Evolutionary conservation across 2,113 vertebrate species (phyloP), one percentile per base, ranked within the genome.

Genomic region (Phalacrocorax brasilianus): DNA sequence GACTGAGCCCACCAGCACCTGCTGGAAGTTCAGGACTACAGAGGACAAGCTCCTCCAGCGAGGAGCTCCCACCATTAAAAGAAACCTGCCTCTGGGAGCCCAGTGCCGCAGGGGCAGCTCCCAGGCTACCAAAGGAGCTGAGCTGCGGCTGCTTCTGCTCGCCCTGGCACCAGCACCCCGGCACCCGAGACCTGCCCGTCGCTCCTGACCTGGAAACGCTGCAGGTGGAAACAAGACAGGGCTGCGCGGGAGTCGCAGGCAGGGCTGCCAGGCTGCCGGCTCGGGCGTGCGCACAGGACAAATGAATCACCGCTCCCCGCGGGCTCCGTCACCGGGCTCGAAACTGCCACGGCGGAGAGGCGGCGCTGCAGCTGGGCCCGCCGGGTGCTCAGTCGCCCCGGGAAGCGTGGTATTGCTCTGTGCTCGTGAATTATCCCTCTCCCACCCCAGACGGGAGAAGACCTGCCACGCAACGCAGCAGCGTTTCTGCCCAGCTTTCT

Each of bases 281-380:
- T 93, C 88, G 33, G 84, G 58, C 59, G 71, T 76, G 83, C 79
- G 86, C 92, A 44, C 30, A 26, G 59, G 80, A 80, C 84, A 85
- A 85, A 56, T 97, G 98, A 98, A 91, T 98, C 98, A 98, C 81
- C 47, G 58, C 74, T 93, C 93, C 96, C 91, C 32, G 9, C 20
- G 56, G 94, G 93, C 97, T 97, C 87, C 78, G 65, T 95, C 91
- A 95, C 90, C 92, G 73, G 95, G 65, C 80, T 50, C 84, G 30
- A 91, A 95, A 95, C 91, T 81, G 91, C 96, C 78, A 71, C 0
- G 1, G 53, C 1, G 0, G 27, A 55, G 65, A 58, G 70, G 78
- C 16, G 15, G 35, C 56, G 32, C 91, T n/a, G 24, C 66, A 59
- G 74, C n/a, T 3, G 4, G 62, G 32, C 30, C 38, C 2, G 5